Evolutionary conservation across 2,113 vertebrate genomes (phyloP), one percentile per base, ranked within the genome.

Genomic region (Centropus bengalensis): DNA sequence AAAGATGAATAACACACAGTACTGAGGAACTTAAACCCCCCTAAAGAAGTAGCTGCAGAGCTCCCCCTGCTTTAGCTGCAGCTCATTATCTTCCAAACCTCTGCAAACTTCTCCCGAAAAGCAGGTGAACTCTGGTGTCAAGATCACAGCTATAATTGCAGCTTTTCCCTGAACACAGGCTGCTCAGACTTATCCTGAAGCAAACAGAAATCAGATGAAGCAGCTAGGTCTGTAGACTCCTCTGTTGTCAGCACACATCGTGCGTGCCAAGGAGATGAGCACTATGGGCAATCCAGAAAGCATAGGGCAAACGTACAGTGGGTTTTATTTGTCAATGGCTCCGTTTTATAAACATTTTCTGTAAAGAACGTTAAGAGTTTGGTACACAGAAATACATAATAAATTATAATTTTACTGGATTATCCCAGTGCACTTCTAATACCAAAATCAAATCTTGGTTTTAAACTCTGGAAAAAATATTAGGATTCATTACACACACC

Each of bases 61-160:
- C 91, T 97, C 92, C 89, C 89, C 92, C 93, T 95, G 89, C 92
- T 97, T 96, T 86, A 87, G 75, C 82, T 74, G 73, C 86, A 88
- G 96, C 95, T 97, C 96, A 94, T 96, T 96, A 95, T 71, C 86
- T 96, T 92, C 95, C 94, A 97, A 93, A 92, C 82, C 88, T 90
- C 91, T 66, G 75, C 93, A 95, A 96, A 92, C 89, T 92, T 95
- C 81, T 91, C 60, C 91, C 2, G 3, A 94, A 95, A 96, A 91
- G 88, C 71, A 93, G 88, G 78, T 95, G 95, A 97, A 94, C 93
- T 89, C 88, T 82, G 52, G 88, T 95, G 93, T 95, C 93, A 86
- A 51, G 80, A 93, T 95, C 89, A 90, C 91, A 95, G 94, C 70
- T 89, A 10, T 88, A 96, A 97, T 84, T 92, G 95, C 88, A 93